A percentile compares a stretch with the other conserved stretches of the same genome.
Conservation (phyloP, 2,113 vertebrate genomes). For the Pyxicephalus adspersus region DNA sequence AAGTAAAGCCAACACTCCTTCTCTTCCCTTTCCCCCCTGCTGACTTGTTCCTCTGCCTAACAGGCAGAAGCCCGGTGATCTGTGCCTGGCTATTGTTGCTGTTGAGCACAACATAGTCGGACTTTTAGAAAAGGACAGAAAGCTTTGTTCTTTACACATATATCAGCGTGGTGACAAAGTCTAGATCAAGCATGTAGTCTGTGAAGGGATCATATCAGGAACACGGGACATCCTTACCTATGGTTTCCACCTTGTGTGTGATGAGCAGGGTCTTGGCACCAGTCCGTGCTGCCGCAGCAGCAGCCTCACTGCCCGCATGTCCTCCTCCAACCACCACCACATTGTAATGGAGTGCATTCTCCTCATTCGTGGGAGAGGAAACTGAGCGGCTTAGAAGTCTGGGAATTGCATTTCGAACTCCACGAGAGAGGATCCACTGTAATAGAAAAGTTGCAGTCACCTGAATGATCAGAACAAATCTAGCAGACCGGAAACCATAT, state of each 20-base stretch:
- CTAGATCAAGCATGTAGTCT: no score
- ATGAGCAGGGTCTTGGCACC: slow-evolving; percentile 85
- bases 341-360: slow-evolving; percentile 69
- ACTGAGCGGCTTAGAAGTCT: slow-evolving; percentile 41
- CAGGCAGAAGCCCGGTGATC: no score
- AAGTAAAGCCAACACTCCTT: no score
- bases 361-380: background rate
- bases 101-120: background rate
- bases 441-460: slow-evolving; percentile 1
- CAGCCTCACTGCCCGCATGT: slow-evolving; percentile 89
- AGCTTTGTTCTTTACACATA: no score
- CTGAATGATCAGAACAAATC: background rate
- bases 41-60: no score
- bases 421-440: slow-evolving; percentile 52
- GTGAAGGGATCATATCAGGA: background rate
- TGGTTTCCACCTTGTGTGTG: slow-evolving; percentile 83
- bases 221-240: slow-evolving; percentile 72
- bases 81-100: background rate
- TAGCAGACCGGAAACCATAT: no score
- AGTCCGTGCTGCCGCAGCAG: slow-evolving; percentile 81
- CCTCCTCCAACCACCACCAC: slow-evolving; percentile 91
- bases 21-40: no score
- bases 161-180: no score
- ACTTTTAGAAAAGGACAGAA: no score
- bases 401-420: slow-evolving; percentile 46